Percentiles rank a stretch among this genome's conserved stretches.
These are phyloP conservation scores for Druon quercuslanigerum DNA, from an alignment of 1,140 invertebrate species.

Conservation along the genomic window DNA sequence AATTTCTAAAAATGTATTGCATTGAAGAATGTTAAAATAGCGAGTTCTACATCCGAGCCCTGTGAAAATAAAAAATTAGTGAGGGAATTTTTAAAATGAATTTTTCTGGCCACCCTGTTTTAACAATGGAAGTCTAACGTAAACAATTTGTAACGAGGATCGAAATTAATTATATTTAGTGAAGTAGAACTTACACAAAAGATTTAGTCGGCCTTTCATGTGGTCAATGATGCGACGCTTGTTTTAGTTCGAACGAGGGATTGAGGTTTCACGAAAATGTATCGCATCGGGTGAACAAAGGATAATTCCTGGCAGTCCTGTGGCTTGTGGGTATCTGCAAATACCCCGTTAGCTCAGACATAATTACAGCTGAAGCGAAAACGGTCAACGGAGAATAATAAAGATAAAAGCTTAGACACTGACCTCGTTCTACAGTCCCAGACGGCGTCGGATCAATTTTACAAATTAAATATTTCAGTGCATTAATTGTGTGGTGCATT, in stretches of 20 bases:
- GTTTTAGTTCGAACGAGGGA: constrained; percentile 10
- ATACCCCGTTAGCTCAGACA: neutral
- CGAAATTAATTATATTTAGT: neutral
- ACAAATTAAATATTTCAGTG: neutral
- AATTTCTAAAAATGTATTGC: too few relatives aligned
- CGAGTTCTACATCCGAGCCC: too few relatives aligned
- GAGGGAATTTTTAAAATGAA: too few relatives aligned
- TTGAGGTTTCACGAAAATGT: constrained; percentile 14
- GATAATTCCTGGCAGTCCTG: constrained; percentile 2
- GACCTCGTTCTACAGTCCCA: neutral
- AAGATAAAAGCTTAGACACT: constrained; percentile 20
- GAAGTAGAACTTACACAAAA: neutral
- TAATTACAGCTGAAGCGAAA: constrained; percentile 9
- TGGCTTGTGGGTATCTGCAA: constrained; percentile 4
- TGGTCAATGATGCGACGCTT: constrained; percentile 8
- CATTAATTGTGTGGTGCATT: neutral
- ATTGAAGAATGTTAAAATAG: too few relatives aligned
- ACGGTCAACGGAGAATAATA: constrained; percentile 10
- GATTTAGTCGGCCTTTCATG: constrained; percentile 1
- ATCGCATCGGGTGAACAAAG: constrained; percentile 28
- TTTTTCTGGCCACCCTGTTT: too few relatives aligned
- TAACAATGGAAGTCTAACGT: too few relatives aligned
- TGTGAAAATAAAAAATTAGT: too few relatives aligned
- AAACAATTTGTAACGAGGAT: too few relatives aligned
- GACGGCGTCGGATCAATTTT: neutral